A percentile compares a stretch with the other conserved stretches of the same genome.
phyloP scores from a whole-genome alignment of 2,888 invertebrate species.

The Morinoia aosen region DNA sequence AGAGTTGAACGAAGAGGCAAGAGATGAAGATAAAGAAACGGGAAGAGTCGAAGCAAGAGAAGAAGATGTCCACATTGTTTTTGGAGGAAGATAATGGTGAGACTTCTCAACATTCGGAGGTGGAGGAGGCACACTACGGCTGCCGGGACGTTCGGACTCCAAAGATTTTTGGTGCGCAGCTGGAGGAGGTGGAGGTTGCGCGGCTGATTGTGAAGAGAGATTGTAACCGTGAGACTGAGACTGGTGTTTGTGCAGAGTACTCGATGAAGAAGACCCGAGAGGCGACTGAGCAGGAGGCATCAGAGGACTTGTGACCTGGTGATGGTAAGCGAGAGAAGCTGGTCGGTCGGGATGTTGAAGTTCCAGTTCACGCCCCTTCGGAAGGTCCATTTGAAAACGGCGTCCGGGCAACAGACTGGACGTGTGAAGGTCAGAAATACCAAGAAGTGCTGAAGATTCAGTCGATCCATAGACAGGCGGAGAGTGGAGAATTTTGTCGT shows the following conservation, averaged over 20 bases:
- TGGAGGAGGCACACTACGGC: constrained; percentile 65
- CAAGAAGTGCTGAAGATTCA: background rate
- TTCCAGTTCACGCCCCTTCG: constrained; percentile 16
- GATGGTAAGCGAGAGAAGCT: constrained; percentile 42
- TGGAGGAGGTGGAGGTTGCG: constrained; percentile 60
- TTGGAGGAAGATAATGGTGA: constrained; percentile 63
- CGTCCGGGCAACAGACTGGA: constrained; percentile 15
- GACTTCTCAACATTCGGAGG: constrained; percentile 62
- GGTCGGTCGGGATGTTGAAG: constrained; percentile 50
- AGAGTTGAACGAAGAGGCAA: constrained; percentile 60
- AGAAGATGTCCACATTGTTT: constrained; percentile 66
- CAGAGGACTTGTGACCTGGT: background rate
- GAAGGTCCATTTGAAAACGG: constrained; percentile 35
- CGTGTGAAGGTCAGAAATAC: constrained; percentile 22
- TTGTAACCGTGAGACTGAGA: constrained; percentile 39
- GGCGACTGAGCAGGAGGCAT: background rate
- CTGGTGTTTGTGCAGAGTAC: constrained; percentile 36
- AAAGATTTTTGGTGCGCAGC: constrained; percentile 63
- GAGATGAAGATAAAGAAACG: constrained; percentile 59
- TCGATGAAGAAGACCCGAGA: constrained; percentile 24
- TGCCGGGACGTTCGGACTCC: constrained; percentile 62
- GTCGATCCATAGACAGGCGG: constrained; percentile 13
- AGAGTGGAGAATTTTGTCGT: constrained; percentile 42
- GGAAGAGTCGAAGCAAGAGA: constrained; percentile 62
- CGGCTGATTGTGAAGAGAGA: background rate